Conservation (phyloP, 1,140 invertebrate species). For the Lethrus apterus region DNA sequence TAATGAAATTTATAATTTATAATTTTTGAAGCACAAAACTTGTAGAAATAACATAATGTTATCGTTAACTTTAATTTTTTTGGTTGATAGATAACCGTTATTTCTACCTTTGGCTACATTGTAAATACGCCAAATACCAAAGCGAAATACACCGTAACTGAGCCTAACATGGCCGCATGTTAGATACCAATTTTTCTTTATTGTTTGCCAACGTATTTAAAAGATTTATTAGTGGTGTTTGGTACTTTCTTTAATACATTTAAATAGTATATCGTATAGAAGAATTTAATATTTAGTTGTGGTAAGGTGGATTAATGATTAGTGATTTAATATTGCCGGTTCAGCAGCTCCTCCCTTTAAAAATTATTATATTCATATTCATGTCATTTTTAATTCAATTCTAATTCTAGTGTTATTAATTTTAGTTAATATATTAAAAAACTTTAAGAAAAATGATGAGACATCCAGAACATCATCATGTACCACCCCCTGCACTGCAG, state of each 20-base stretch:
- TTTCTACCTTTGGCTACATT: constrained; percentile 11
- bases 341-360: constrained; percentile 18
- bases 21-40: too few species aligned
- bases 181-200: constrained; percentile 42
- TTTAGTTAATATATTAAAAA: too few species aligned
- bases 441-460: constrained; percentile 27
- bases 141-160: too few species aligned
- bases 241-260: constrained; percentile 10
- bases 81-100: too few species aligned
- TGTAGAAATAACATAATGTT: too few species aligned
- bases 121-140: constrained; percentile 6
- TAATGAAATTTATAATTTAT: too few species aligned
- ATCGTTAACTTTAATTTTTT: too few species aligned
- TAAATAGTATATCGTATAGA: constrained; percentile 1
- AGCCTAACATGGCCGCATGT: constrained; percentile 42
- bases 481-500: constrained; percentile 37
- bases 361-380: constrained; percentile 9
- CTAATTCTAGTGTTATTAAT: too few species aligned
- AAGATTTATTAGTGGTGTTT: constrained; percentile 44
- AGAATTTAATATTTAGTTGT: constrained; percentile 1
- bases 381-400: too few species aligned
- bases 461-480: constrained; percentile 39
- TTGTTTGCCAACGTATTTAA: constrained; percentile 43
- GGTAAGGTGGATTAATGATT: not conserved
- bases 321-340: constrained; percentile 2